Conservation (phyloP, 2,888 invertebrate species). For the Strigamia maritima region DNA sequence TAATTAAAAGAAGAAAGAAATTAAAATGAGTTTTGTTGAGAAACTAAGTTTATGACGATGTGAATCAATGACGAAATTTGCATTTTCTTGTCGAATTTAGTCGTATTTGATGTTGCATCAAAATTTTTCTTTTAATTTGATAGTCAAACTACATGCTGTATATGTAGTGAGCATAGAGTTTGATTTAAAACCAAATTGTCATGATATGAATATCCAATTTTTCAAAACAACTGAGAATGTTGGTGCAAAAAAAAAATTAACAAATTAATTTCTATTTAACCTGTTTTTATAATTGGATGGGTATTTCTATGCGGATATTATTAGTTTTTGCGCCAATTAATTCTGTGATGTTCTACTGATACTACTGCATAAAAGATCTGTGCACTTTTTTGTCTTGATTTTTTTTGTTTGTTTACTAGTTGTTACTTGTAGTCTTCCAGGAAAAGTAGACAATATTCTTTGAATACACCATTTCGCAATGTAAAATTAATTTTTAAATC, state of each 20-base stretch:
- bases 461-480: background rate
- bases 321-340: background rate
- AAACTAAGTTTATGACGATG: background rate
- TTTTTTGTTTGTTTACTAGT: background rate
- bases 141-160: background rate
- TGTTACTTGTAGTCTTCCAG: constrained; percentile 27
- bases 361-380: constrained; percentile 24
- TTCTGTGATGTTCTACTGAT: background rate
- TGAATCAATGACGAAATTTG: background rate
- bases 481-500: background rate
- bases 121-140: background rate
- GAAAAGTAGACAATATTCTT: constrained; percentile 20
- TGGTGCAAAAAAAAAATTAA: background rate
- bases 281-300: background rate
- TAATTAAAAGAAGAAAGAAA: background rate
- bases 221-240: background rate
- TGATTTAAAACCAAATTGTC: background rate
- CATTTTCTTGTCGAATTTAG: background rate
- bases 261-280: background rate
- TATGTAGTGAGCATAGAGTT: background rate
- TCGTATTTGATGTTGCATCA: background rate
- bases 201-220: background rate
- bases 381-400: background rate
- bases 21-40: background rate
- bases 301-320: too few species aligned